Conservation (phyloP, 2,797 vertebrate genomes). For the Rhynchonycteris naso region DNA sequence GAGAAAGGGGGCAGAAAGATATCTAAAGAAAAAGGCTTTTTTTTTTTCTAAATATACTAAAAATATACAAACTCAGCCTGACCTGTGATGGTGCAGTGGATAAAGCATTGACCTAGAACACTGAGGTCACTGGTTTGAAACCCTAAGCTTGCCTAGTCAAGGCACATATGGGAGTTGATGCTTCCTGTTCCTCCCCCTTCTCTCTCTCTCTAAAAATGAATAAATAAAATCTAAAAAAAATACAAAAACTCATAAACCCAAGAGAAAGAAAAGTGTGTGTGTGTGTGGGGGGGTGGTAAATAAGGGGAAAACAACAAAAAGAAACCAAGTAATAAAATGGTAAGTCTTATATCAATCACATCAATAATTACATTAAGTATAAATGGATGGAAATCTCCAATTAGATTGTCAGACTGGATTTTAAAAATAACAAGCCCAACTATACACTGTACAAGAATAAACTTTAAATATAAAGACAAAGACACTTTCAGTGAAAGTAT, state of each 20-base stretch:
- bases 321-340: background rate
- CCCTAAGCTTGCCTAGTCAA: too few relatives aligned
- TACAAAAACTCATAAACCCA: background rate
- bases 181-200: too few relatives aligned
- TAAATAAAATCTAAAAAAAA: background rate
- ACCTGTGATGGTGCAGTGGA: too few relatives aligned
- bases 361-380: background rate
- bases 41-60: background rate
- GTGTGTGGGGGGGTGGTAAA: background rate
- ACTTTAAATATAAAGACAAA: background rate
- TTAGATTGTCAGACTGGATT: background rate
- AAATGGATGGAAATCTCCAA: conserved; percentile 33
- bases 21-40: background rate
- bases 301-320: background rate
- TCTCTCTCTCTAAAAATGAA: too few relatives aligned
- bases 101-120: too few relatives aligned
- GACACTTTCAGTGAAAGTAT: conserved; percentile 1
- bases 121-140: too few relatives aligned
- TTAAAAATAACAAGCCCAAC: background rate
- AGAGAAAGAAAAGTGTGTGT: background rate
- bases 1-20: background rate
- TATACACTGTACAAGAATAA: background rate
- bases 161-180: too few relatives aligned
- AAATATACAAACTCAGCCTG: background rate
- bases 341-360: background rate